Percentiles rank a stretch among this genome's conserved stretches.
Conservation (phyloP, 1,140 invertebrate genomes). For the Pseudomyrmex gracilis region DNA sequence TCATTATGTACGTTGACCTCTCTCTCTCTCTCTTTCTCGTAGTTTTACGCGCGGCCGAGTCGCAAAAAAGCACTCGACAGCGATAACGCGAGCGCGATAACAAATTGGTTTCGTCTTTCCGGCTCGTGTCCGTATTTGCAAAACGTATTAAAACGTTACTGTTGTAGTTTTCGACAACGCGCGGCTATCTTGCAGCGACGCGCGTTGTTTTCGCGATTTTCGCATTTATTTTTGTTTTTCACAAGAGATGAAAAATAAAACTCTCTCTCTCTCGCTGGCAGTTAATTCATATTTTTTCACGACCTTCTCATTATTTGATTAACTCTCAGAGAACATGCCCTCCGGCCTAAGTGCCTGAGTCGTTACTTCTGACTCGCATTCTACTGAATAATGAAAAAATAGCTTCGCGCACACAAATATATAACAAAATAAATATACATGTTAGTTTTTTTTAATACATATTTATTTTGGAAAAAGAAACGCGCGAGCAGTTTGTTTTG, state of each 20-base stretch:
- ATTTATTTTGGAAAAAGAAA: too few relatives aligned
- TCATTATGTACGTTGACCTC: slow-evolving; percentile 21
- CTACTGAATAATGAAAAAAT: too few relatives aligned
- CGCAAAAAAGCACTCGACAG: slow-evolving; percentile 25
- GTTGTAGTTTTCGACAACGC: slow-evolving; percentile 41
- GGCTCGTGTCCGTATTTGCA: slow-evolving; percentile 27
- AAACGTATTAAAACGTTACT: slow-evolving; percentile 42
- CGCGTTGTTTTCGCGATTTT: background rate
- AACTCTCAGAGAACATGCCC: too few relatives aligned
- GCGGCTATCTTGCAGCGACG: background rate
- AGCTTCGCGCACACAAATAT: too few relatives aligned
- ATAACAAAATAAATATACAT: too few relatives aligned
- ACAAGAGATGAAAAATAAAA: slow-evolving; percentile 23
- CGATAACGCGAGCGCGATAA: slow-evolving; percentile 49
- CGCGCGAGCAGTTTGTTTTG: too few relatives aligned
- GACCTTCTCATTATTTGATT: background rate
- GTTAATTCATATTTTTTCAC: slow-evolving; percentile 6
- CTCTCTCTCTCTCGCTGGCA: slow-evolving; percentile 11
- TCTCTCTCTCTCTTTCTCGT: background rate
- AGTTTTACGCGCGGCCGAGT: slow-evolving; percentile 23
- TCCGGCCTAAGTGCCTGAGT: too few relatives aligned
- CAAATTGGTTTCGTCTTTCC: slow-evolving; percentile 48
- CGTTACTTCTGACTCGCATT: too few relatives aligned
- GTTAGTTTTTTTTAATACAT: too few relatives aligned
- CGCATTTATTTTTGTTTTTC: slow-evolving; percentile 17